Base-by-base conservation (phyloP, 2,888 invertebrate species). In the Leptopterna dolabrata region DNA sequence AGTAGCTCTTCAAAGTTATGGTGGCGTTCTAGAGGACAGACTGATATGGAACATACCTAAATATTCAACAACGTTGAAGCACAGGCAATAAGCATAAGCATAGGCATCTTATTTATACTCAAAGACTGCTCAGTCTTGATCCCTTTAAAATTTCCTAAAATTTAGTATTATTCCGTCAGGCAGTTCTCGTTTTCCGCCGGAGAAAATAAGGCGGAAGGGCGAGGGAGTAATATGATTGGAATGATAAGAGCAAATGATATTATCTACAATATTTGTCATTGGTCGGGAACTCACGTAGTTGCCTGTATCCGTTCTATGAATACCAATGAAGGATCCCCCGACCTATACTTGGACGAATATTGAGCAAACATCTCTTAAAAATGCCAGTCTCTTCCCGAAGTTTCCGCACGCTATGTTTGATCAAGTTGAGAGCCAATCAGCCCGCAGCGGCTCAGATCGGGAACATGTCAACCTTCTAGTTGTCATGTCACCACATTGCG, bases 321-420 rank as follows among this genome's bases (percentile, higher is more conserved):
- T 78, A 78, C 78, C 78, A 78, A 78, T 78, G 78, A 78, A 78
- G 78, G 45, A 78, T 78, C 78, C 45, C 19, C 78, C 63, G 24
- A 24, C 63, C 78, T 45, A 78, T 45, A 78, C 78, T 43, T 45
- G 78, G 27, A 45, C 78, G 78, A 78, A 78, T 78, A 45, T 78
- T 78, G 78, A 45, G 45, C 45, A 78, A 78, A 78, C 78, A 78
- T 45, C 24, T 24, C 43, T 78, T 78, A 78, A 78, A 78, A 78
- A 78, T 78, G 43, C 43, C 78, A 19, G 63, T 63, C 63, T 51
- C 63, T 63, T 24, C 63, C 27, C 63, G 7, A 63, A 24, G 24
- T 4, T 24, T 24, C 63, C 19, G 11, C 19, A 14, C n/a, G 51
- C 51, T 51, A 9, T 63, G 63, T 63, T 63, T 63, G 63, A 63